Base-by-base conservation (phyloP, 2,888 invertebrate species). In the Anodontia alba region DNA sequence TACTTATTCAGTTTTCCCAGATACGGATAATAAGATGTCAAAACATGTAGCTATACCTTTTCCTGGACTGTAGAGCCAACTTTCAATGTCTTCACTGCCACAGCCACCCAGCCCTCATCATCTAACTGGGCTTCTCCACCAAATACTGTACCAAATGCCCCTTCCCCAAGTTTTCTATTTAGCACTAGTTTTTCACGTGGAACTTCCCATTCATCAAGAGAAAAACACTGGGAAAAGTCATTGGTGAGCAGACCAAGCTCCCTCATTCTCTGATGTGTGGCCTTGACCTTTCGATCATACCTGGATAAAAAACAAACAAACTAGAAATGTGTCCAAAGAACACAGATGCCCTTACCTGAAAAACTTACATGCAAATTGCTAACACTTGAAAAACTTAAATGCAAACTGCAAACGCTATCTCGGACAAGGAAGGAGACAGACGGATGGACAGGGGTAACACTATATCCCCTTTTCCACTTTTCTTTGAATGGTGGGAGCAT, bases 141-240 rank as follows among this genome's bases (percentile, higher is more conserved):
- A 94, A 97, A 98, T 0, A 98, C 98, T 0, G 97, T 97, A 10
- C 98, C 98, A 94, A 98, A 98, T 0, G 98, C 98, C 23, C 98
- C 98, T 94, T 98, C 97, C 97, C 98, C 92, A 23, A 93, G 88
- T 75, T 92, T 93, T 42, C 94, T 31, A 84, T 94, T 94, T 7
- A 94, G 90, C 29, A 98, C 97, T 38, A 98, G 97, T 75, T 96
- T 96, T 90, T 97, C 97, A 74, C 98, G 96, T 0, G 97, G 96
- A 69, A 98, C 96, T 94, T 98, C 98, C 97, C 98, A 98, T 91
- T 97, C 97, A 93, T 98, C 98, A 49, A 97, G 95, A n/a, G 92
- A 90, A 43, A 94, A 91, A 87, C 91, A 92, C 87, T 95, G 93
- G 86, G 94, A 94, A 26, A 95, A 94, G 20, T 95, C 95, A 0